These are phyloP conservation scores for Julus scandinavius DNA, from an alignment of 2,888 invertebrate species.

Conservation along the genomic window DNA sequence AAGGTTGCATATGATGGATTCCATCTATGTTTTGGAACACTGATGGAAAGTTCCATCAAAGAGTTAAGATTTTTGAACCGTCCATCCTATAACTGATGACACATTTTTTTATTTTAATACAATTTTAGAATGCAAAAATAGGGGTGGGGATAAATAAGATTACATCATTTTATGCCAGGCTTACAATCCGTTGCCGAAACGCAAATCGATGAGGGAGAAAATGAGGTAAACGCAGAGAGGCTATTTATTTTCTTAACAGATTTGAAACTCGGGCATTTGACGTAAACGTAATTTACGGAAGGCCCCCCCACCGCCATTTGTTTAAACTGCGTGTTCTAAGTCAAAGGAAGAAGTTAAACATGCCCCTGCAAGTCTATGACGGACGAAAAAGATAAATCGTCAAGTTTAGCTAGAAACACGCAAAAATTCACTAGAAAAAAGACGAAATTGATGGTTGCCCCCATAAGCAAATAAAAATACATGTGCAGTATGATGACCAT, in stretches of 20 bases:
- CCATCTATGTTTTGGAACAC: too few relatives aligned
- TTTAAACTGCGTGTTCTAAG: not conserved
- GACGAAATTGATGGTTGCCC: not conserved
- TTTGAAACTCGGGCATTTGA: not conserved
- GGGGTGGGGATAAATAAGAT: not conserved
- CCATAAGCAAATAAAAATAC: not conserved
- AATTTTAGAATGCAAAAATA: not conserved
- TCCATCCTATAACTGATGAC: too few relatives aligned
- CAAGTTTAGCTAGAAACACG: not conserved
- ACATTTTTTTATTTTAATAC: too few relatives aligned
- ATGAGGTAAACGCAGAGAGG: not conserved
- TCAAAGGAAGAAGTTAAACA: not conserved
- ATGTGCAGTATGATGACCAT: not conserved
- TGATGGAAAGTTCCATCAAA: too few relatives aligned
- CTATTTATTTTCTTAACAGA: not conserved
- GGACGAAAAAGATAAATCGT: not conserved
- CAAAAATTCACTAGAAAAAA: not conserved
- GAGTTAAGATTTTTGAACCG: too few relatives aligned
- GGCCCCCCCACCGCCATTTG: slow-evolving; percentile 13
- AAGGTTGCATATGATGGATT: too few relatives aligned
- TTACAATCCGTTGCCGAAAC: not conserved
- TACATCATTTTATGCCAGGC: not conserved
- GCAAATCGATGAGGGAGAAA: slow-evolving; percentile 16
- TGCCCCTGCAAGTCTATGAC: not conserved
- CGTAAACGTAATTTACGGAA: slow-evolving; percentile 4